Base-by-base conservation (phyloP, 2,797 vertebrate species). In the Pipistrellus nathusii region DNA sequence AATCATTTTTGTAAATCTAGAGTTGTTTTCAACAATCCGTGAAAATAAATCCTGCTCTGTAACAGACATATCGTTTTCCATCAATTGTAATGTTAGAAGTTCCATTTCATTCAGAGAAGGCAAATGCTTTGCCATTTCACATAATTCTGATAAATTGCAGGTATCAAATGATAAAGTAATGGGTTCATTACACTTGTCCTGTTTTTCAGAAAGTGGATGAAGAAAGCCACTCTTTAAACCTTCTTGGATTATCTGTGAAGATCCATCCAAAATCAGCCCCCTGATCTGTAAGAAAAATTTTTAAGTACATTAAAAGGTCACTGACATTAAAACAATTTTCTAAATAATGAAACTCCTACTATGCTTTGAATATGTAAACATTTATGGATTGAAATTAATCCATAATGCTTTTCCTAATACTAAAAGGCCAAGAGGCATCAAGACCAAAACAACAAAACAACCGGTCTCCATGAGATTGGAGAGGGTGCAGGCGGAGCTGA, bases 51-150 rank as follows among this genome's bases (percentile, higher is more conserved):
- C 99, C 8, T 99, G 98, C 25, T 98, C 98, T 91, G 97, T 95
- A 12, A 97, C 13, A 75, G 97, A 97, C 30, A 44, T 20, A 32
- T 98, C 95, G 21, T 98, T 97, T 5, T 95, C 97, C 41, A 98
- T 97, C 9, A 93, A 69, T 66, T 97, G 97, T 30, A 98, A 92
- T 0, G 94, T 46, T 64, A 96, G 96, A 91, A 94, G 96, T 84
- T 98, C 98, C 41, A 86, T 96, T 2, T 97, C 97, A 46, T 97
- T 98, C 84, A 96, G 87, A 46, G 98, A 85, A 93, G 98, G 98
- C 77, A 99, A 98, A 85, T 98, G 98, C 97, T 99, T 99, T 76
- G 99, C 99, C 99, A 99, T 99, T 94, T 99, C 99, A 97, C 99
- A 99, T 7, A 99, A 98, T 57, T 99, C 98, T 14, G 98, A 98